Percentiles rank a stretch among this genome's conserved stretches.
phyloP scores from a whole-genome alignment of 2,113 vertebrate genomes.

The Arizona elegans region DNA sequence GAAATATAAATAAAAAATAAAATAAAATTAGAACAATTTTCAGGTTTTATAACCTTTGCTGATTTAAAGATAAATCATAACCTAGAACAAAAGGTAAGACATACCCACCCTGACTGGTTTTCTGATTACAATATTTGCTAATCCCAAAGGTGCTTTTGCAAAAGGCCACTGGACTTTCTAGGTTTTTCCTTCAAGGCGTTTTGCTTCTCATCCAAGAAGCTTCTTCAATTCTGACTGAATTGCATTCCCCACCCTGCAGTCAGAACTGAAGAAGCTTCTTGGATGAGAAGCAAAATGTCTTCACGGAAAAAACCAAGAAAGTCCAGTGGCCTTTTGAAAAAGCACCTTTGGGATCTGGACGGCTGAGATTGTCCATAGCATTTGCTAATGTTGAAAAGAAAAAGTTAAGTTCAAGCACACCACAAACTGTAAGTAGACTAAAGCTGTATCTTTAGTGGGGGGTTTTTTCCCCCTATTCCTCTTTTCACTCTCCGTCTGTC shows the following conservation, averaged over 20 bases:
- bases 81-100: background rate
- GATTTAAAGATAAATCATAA: background rate
- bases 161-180: background rate
- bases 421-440: conserved; percentile 36
- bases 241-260: background rate
- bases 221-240: background rate
- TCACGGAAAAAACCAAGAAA: background rate
- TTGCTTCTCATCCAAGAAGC: background rate
- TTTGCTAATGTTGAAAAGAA: conserved; percentile 24
- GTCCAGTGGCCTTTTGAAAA: background rate
- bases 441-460: conserved; percentile 38
- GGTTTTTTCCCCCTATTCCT: conserved; percentile 47
- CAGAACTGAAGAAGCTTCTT: background rate
- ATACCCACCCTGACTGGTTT: background rate
- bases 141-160: background rate
- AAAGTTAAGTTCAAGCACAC: conserved; percentile 13
- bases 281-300: background rate
- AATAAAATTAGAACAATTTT: background rate
- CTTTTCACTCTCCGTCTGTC: conserved; percentile 68
- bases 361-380: background rate
- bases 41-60: background rate
- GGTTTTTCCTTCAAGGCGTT: background rate
- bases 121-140: conserved; percentile 19
- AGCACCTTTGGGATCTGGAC: background rate
- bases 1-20: background rate